phyloP scores from a whole-genome alignment of 1,140 invertebrate genomes.

The Cydia fagiglandana region DNA sequence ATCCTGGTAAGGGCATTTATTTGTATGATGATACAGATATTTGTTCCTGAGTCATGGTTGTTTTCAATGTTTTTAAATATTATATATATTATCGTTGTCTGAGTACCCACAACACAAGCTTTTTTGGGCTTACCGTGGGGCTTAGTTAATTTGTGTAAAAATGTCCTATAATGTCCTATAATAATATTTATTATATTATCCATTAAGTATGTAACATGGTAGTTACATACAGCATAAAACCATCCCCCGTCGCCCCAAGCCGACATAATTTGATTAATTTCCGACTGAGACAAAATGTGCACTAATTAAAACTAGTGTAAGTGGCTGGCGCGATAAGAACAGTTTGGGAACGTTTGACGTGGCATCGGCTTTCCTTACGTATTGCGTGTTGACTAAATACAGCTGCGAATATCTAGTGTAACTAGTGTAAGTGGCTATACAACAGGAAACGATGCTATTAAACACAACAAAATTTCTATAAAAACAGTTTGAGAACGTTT shows the following conservation, averaged over 20 bases:
- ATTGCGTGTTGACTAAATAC: conserved; percentile 34
- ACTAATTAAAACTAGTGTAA: conserved; percentile 78
- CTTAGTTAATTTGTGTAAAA: no score
- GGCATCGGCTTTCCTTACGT: conserved; percentile 52
- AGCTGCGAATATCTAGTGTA: conserved; percentile 38
- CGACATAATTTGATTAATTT: conserved; percentile 77
- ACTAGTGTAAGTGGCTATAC: conserved; percentile 75
- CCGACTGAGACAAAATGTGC: conserved; percentile 69
- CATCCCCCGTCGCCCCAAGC: conserved; percentile 53
- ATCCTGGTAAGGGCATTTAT: no score
- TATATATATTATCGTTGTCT: no score
- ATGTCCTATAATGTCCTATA: no score
- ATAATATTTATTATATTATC: no score
- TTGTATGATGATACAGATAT: no score
- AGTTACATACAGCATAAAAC: conserved; percentile 37
- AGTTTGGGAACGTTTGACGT: conserved; percentile 50
- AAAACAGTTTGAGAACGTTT: conserved; percentile 59
- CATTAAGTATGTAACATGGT: conserved; percentile 2
- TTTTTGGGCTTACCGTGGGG: no score
- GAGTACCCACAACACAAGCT: no score
- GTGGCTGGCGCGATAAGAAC: conserved; percentile 73
- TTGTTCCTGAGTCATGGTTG: no score
- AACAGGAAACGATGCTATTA: no score
- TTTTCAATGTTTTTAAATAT: no score
- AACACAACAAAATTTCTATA: no score